Percentiles rank a stretch among this genome's conserved stretches.
phyloP scores from a whole-genome alignment of 1,140 invertebrate species.

The Portunus trituberculatus region DNA sequence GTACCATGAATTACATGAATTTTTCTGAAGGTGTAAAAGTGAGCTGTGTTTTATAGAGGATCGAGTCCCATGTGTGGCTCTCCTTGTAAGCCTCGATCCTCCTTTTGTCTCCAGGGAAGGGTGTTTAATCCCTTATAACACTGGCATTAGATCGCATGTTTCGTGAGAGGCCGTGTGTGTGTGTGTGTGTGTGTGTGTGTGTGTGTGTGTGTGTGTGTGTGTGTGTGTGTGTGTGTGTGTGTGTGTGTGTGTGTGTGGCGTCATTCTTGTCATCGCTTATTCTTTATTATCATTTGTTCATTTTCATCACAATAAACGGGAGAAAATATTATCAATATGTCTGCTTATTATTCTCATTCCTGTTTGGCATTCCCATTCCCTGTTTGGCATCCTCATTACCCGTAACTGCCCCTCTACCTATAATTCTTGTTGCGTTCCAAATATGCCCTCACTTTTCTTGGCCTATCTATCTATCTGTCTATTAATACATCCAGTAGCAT shows the following conservation, averaged over 20 bases:
- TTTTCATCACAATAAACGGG: conserved; percentile 13
- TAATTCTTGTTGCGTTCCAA: neutral
- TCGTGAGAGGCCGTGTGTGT: neutral
- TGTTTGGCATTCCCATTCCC: no score
- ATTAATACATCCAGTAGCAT: neutral
- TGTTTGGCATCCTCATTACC: no score
- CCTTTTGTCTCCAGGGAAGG: neutral
- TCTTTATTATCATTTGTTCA: neutral
- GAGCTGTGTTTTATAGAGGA: neutral
- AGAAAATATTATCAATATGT: neutral
- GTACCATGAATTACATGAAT: neutral
- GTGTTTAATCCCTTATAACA: neutral
- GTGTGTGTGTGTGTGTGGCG: conserved; percentile 13
- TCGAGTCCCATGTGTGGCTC: neutral
- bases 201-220: conserved; percentile 30
- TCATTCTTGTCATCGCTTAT: conserved; percentile 9
- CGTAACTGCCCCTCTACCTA: no score
- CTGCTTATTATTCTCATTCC: neutral
- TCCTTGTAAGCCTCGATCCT: neutral
- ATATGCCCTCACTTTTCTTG: neutral
- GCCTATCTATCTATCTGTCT: neutral
- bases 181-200: conserved; percentile 48
- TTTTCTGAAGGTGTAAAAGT: no score
- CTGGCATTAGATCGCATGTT: neutral
- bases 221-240: conserved; percentile 3